These are phyloP conservation scores for Drosophila gaucha DNA, from an alignment of 2,888 invertebrate species.

Conservation along the genomic window DNA sequence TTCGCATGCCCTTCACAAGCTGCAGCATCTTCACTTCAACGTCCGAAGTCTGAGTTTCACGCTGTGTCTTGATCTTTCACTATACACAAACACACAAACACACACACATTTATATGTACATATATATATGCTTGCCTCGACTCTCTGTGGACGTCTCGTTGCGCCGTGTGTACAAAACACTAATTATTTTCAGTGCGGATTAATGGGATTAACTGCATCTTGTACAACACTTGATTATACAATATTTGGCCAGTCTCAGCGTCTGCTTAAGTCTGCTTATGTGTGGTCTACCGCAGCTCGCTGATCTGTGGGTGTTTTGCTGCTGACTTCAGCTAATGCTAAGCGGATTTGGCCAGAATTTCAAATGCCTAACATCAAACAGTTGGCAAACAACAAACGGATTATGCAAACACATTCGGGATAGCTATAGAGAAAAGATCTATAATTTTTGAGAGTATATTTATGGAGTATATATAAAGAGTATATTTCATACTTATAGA, in stretches of 20 bases:
- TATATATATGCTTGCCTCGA: background rate
- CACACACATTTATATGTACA: background rate
- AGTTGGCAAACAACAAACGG: slow-evolving; percentile 34
- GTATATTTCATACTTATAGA: no score
- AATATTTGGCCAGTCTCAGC: slow-evolving; percentile 58
- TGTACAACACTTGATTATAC: slow-evolving; percentile 78
- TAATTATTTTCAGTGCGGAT: slow-evolving; percentile 83
- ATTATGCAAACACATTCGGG: slow-evolving; percentile 6
- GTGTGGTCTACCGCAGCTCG: slow-evolving; percentile 30
- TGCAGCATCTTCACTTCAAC: slow-evolving; percentile 22
- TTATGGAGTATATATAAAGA: no score
- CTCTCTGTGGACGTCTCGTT: slow-evolving; percentile 30
- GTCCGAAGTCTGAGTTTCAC: slow-evolving; percentile 19
- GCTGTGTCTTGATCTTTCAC: slow-evolving; percentile 49
- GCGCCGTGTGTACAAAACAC: slow-evolving; percentile 79
- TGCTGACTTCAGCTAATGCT: slow-evolving; percentile 17
- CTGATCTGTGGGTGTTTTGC: background rate
- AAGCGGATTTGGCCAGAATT: slow-evolving; percentile 45
- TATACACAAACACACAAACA: slow-evolving; percentile 1
- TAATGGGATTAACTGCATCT: slow-evolving; percentile 82
- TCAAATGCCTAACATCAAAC: slow-evolving; percentile 38
- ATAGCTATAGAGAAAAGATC: background rate
- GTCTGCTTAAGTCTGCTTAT: slow-evolving; percentile 15
- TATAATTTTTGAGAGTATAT: background rate
- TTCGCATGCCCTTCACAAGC: slow-evolving; percentile 68